Evolutionary conservation across 2,113 vertebrate species (phyloP), one percentile per base, ranked within the genome.

Genomic region (Gymnarchus niloticus): DNA sequence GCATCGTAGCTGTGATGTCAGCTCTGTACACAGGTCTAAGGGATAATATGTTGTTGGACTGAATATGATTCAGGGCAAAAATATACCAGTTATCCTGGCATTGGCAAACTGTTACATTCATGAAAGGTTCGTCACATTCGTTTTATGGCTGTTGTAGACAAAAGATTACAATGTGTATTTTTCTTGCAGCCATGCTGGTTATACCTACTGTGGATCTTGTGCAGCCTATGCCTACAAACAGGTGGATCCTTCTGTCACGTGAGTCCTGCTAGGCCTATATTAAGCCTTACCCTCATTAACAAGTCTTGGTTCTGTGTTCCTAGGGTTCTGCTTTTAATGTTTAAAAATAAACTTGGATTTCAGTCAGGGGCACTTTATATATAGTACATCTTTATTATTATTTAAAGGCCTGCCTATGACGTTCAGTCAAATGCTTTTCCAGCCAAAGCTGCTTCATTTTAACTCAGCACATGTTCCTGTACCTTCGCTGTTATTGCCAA

Each of bases 151-250:
- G 61, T 33, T 37, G 28, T 69, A 17, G 28, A 37, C 3, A 25
- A 69, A 33, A 5, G 61, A 33, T 14, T 37, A 33, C 61, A 33
- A 14, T 69, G 12, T n/a, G 49, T 19, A 46, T 89, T 86, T 87
- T 33, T 94, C 33, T 94, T 94, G 85, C 92, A 99, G 98, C 87
- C 98, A 99, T 88, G 98, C 98, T 88, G 98, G 98, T 65, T 99
- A 99, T 87, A 98, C 98, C 14, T 99, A 99, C 83, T 99, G 98
- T 92, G 98, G 98, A 87, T 97, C 98, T 89, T 99, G 98, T 95
- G 98, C 98, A 91, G 98, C 97, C 90, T 96, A 98, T 90, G 98
- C 98, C 90, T 99, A 99, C 92, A 99, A 99, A 93, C 98, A 99
- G 93, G 97, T 99, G 91, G 98, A 99, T 92, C 98, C 98, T 86